Evolutionary conservation across 53 echinoderm and acorn worm species (phyloP).

Genomic region (Echinometra lucunter): DNA sequence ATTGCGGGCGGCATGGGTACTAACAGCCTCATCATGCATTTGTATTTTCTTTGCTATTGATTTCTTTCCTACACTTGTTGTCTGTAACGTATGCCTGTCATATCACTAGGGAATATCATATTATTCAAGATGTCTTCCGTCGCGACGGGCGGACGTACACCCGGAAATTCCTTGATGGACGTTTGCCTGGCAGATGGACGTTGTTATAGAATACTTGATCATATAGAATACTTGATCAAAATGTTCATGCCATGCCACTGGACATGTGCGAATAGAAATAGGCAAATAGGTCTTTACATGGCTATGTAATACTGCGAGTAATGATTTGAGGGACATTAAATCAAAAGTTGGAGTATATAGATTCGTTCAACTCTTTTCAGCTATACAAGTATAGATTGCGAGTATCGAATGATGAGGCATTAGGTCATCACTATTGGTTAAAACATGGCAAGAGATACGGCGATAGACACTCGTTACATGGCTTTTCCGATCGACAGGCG

Average conservation of each 20-base stretch:
- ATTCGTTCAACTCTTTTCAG: no score
- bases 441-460: no score
- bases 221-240: background rate
- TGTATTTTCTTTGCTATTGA: background rate
- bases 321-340: background rate
- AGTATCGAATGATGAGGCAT: no score
- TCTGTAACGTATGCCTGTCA: background rate
- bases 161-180: background rate
- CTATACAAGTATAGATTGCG: no score
- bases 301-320: background rate
- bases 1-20: background rate
- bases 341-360: no score
- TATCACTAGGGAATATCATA: background rate
- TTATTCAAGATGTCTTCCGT: background rate
- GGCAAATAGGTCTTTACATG: background rate
- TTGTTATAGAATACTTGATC: background rate
- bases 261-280: no score
- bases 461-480: no score
- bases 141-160: conserved; percentile 5
- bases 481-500: no score
- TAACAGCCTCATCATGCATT: background rate
- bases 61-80: background rate
- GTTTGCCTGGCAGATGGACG: background rate
- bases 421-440: no score
- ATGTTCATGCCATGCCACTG: background rate